phyloP scores from a whole-genome alignment of 2,888 invertebrate genomes.

The Amorpha juglandis region DNA sequence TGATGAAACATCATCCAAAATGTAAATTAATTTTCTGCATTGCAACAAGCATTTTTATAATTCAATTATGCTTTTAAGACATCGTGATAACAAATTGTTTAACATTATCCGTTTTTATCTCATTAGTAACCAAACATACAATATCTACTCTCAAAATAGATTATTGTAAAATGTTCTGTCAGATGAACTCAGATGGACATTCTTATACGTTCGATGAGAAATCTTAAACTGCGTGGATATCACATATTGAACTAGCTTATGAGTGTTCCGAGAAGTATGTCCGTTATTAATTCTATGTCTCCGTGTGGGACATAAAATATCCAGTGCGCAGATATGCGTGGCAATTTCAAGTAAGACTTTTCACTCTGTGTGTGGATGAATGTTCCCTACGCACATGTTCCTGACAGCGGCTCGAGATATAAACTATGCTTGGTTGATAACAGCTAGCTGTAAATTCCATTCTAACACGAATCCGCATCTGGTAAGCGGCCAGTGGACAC shows the following conservation, averaged over 20 bases:
- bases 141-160: background rate
- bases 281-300: constrained; percentile 15
- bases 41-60: too few relatives aligned
- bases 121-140: too few relatives aligned
- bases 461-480: constrained; percentile 35
- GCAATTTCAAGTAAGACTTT: background rate
- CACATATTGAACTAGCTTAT: background rate
- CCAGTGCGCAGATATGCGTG: constrained; percentile 2
- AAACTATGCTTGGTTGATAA: constrained; percentile 43
- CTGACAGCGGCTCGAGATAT: constrained; percentile 32
- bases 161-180: background rate
- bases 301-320: constrained; percentile 16
- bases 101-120: too few relatives aligned
- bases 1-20: background rate
- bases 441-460: constrained; percentile 43
- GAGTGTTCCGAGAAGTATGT: constrained; percentile 8
- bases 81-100: too few relatives aligned
- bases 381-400: constrained; percentile 38
- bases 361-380: constrained; percentile 12
- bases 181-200: background rate
- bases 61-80: too few relatives aligned
- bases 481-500: constrained; percentile 5
- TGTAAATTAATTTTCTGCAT: too few relatives aligned
- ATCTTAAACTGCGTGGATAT: background rate
- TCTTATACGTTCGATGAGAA: background rate